These are phyloP conservation scores for Tachysurus fulvidraco DNA, from an alignment of 2,113 vertebrate species.

Conservation along the genomic window DNA sequence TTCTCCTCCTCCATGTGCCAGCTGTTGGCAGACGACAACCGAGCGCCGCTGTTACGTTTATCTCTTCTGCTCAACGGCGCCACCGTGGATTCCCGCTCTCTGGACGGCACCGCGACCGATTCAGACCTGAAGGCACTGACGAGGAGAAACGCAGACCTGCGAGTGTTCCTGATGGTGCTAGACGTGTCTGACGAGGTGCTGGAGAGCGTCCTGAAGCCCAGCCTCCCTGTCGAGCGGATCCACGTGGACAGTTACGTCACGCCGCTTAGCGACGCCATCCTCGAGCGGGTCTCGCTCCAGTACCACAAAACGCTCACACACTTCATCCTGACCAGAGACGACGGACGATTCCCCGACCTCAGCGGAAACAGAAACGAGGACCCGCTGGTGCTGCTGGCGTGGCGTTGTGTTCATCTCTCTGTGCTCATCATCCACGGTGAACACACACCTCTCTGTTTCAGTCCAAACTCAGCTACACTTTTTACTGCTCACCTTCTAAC, in stretches of 20 bases:
- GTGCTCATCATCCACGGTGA: slow-evolving; percentile 89
- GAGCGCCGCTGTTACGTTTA: slow-evolving; percentile 91
- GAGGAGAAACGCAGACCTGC: slow-evolving; percentile 87
- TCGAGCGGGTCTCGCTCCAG: slow-evolving; percentile 97
- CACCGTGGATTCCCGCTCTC: slow-evolving; percentile 86
- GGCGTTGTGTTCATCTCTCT: slow-evolving; percentile 91
- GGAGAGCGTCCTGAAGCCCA: slow-evolving; percentile 93
- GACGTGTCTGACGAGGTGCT: slow-evolving; percentile 92
- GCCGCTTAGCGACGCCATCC: slow-evolving; percentile 85
- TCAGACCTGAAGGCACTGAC: slow-evolving; percentile 94
- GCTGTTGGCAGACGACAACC: slow-evolving; percentile 85
- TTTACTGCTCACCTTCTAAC: too few species aligned
- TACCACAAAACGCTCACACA: slow-evolving; percentile 97
- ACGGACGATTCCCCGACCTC: slow-evolving; percentile 92
- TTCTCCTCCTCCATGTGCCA: slow-evolving; percentile 91
- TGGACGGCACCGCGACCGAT: slow-evolving; percentile 88
- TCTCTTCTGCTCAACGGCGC: slow-evolving; percentile 92
- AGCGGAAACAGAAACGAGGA: slow-evolving; percentile 94
- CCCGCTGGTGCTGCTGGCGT: slow-evolving; percentile 92
- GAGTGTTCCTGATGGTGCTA: slow-evolving; percentile 95
- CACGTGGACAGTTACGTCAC: slow-evolving; percentile 95
- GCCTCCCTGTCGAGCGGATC: slow-evolving; percentile 94
- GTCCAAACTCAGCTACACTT: background rate
- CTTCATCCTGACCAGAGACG: slow-evolving; percentile 94
- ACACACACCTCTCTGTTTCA: background rate